A percentile compares a stretch with the other conserved stretches of the same genome.
Conservation (phyloP, 1,140 invertebrate genomes). For the Drosophila tani region DNA sequence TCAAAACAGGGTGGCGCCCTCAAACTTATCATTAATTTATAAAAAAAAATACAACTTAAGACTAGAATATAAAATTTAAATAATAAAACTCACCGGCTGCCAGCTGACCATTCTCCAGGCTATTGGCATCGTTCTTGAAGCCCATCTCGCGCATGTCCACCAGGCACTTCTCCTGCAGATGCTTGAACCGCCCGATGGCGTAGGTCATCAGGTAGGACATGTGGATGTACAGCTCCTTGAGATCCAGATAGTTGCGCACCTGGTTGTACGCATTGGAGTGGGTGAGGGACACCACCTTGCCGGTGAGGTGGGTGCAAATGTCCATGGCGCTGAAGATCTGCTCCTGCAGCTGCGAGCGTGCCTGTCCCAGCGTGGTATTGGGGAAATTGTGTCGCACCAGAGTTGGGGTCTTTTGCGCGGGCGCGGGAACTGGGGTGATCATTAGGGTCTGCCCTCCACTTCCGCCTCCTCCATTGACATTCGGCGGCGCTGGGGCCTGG, state of each 20-base stretch:
- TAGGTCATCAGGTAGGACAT: conserved; percentile 84
- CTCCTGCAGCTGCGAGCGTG: conserved; percentile 74
- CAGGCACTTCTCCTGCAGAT: conserved; percentile 81
- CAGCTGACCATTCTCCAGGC: conserved; percentile 79
- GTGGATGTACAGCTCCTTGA: conserved; percentile 84
- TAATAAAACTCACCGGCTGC: conserved; percentile 73
- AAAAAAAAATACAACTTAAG: too few species aligned
- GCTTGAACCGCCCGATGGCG: conserved; percentile 81
- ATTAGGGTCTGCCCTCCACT: conserved; percentile 27
- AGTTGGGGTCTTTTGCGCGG: conserved; percentile 18
- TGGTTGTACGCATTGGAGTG: conserved; percentile 83
- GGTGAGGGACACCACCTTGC: conserved; percentile 79
- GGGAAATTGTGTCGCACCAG: conserved; percentile 66
- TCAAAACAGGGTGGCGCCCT: too few species aligned
- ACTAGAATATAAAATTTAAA: neutral
- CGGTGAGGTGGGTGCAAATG: conserved; percentile 81
- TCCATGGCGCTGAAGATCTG: conserved; percentile 83
- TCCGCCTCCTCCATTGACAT: conserved; percentile 42
- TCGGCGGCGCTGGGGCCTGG: conserved; percentile 1
- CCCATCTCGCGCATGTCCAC: conserved; percentile 80
- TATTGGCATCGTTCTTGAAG: conserved; percentile 81
- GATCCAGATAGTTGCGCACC: conserved; percentile 70
- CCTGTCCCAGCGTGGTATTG: conserved; percentile 60
- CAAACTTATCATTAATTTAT: too few species aligned
- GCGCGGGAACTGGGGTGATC: conserved; percentile 31